phyloP scores from a whole-genome alignment of 2,113 vertebrate genomes.

The Sardina pilchardus region DNA sequence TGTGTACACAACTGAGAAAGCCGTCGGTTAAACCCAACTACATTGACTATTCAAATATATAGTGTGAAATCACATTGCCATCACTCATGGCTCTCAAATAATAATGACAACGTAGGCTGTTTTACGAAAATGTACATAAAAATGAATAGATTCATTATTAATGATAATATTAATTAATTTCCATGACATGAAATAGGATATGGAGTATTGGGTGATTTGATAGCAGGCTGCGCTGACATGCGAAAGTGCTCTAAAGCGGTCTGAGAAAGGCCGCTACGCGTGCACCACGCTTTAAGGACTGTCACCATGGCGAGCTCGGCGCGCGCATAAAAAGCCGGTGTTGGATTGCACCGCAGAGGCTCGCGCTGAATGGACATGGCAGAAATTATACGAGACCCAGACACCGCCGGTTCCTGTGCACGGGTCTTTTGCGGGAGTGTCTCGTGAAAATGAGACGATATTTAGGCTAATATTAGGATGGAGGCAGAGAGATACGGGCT shows the following conservation, averaged over 20 bases:
- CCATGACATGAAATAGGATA: not conserved
- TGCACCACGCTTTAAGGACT: not conserved
- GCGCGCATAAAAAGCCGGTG: slow-evolving; percentile 63
- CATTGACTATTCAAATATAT: not conserved
- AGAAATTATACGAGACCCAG: slow-evolving; percentile 18
- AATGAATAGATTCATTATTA: not conserved
- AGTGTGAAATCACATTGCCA: not conserved
- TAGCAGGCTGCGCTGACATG: not conserved
- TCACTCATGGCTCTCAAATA: not conserved
- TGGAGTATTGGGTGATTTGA: not conserved
- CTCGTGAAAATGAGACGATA: slow-evolving; percentile 8
- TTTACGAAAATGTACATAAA: not conserved
- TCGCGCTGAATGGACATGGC: slow-evolving; percentile 59
- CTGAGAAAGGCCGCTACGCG: not conserved
- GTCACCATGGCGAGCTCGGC: not conserved
- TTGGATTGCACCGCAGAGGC: slow-evolving; percentile 65
- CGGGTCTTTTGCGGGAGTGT: not conserved
- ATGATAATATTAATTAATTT: not conserved
- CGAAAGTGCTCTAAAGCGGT: not conserved
- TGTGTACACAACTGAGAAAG: not conserved
- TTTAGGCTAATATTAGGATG: slow-evolving; percentile 15
- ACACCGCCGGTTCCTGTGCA: slow-evolving; percentile 17
- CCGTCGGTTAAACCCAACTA: not conserved
- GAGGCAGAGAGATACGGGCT: not conserved
- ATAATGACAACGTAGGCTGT: not conserved